These are phyloP conservation scores for Apotomis turbidana DNA, from an alignment of 2,888 invertebrate genomes.

Conservation along the genomic window DNA sequence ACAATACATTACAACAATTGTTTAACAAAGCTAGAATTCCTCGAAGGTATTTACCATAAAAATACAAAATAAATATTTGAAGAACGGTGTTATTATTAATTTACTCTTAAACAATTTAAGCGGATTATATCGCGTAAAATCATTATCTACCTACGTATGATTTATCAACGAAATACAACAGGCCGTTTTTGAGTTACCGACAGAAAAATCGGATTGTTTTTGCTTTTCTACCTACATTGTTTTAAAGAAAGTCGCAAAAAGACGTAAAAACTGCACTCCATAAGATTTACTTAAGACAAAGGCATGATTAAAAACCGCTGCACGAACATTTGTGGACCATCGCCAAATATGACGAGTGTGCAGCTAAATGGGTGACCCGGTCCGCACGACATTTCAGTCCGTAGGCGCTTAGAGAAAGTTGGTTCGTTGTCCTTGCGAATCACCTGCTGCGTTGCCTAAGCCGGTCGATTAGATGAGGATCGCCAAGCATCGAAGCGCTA, in stretches of 20 bases:
- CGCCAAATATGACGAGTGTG: conserved; percentile 58
- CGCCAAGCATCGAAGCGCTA: neutral
- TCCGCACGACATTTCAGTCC: conserved; percentile 64
- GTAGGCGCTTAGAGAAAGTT: conserved; percentile 73
- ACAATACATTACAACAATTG: too few species aligned
- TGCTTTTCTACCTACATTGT: neutral
- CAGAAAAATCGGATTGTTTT: too few species aligned
- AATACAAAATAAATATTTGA: too few species aligned
- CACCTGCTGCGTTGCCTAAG: conserved; percentile 37
- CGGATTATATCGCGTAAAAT: too few species aligned
- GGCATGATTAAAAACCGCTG: conserved; percentile 43
- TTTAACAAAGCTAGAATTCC: too few species aligned
- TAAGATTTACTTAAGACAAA: conserved; percentile 12
- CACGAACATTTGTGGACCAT: conserved; percentile 52
- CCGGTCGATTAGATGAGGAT: conserved; percentile 1
- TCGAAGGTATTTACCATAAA: too few species aligned
- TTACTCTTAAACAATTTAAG: too few species aligned
- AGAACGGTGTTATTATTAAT: too few species aligned
- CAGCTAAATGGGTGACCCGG: conserved; percentile 71
- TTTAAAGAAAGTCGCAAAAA: neutral
- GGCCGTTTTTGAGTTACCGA: too few species aligned
- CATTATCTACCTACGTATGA: too few species aligned
- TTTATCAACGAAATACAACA: too few species aligned
- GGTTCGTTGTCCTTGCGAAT: conserved; percentile 57
- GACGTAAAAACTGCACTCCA: neutral